Percentiles rank a stretch among this genome's conserved stretches.
Evolutionary conservation across 92 coral and sea anemone species (phyloP).

Genomic region (Porites lobata): DNA sequence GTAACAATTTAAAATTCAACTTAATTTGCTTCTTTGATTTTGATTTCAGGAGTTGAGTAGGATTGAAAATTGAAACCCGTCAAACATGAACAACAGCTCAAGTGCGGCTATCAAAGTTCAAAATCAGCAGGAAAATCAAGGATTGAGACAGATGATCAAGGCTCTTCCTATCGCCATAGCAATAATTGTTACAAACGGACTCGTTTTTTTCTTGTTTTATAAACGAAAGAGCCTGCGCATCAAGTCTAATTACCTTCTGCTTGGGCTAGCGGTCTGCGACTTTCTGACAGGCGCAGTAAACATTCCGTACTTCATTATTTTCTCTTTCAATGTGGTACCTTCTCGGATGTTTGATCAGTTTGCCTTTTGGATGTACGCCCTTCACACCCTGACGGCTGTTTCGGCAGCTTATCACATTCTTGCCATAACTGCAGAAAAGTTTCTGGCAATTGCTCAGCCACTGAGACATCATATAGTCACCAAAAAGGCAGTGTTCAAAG

Average conservation of each 20-base stretch:
- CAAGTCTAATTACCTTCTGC: conserved; percentile 28
- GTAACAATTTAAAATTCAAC: too few species aligned
- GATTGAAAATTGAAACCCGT: neutral
- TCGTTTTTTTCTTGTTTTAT: conserved; percentile 31
- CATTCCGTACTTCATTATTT: conserved; percentile 31
- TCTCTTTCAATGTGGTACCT: conserved; percentile 17
- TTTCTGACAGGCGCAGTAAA: conserved; percentile 41
- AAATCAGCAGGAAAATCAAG: neutral
- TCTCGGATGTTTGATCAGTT: too few species aligned
- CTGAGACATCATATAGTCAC: conserved; percentile 71
- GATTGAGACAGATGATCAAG: neutral
- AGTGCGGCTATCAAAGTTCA: neutral
- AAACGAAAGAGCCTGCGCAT: conserved; percentile 15
- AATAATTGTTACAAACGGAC: conserved; percentile 29
- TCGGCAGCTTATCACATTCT: conserved; percentile 81
- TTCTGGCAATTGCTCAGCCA: conserved; percentile 81
- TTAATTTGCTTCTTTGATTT: neutral
- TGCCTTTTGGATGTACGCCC: conserved; percentile 16
- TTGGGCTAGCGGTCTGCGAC: conserved; percentile 50
- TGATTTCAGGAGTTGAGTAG: neutral
- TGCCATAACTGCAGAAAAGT: conserved; percentile 79
- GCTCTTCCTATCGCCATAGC: conserved; percentile 35
- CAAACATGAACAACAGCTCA: conserved; percentile 29
- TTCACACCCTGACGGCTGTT: conserved; percentile 58
- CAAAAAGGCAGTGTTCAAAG: conserved; percentile 50